Evolutionary conservation across 2,113 vertebrate genomes (phyloP), one percentile per base, ranked within the genome.

Genomic region (Parus major): DNA sequence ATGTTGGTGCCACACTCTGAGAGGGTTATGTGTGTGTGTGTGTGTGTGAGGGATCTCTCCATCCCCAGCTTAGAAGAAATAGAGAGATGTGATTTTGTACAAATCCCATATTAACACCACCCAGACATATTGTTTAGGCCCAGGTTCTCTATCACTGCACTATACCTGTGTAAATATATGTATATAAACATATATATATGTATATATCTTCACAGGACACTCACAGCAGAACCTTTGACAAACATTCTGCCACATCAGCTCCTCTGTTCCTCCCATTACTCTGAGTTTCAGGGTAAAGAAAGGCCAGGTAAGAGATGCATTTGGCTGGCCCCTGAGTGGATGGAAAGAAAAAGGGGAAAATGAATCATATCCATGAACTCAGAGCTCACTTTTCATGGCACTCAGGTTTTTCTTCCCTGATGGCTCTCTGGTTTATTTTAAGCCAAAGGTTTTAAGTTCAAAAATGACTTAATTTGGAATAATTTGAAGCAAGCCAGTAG

Each of bases 391-490:
- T 96, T 96, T 93, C 41, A 73, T 71, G 91, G 80, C 84, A 88
- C 35, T 80, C 79, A 68, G n/a, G 36, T 92, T 95, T 88, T 91
- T 90, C 90, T 92, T 90, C 69, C 83, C 87, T 75, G 50, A 93
- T 80, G 95, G 77, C 71, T 95, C 50, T 92, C 92, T 95, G 93
- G 87, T 96, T 95, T 94, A 90, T 96, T 95, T 96, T 95, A 96
- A 96, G 84, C 68, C 14, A 59, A 88, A 90, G 82, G 85, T 81
- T 95, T 95, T 93, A 88, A 96, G 92, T 95, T 95, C 71, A 97
- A 90, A 93, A 90, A 93, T 96, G 79, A 96, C 90, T 93, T 95
- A 93, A 96, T 96, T 94, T 95, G 94, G 94, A 95, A 95, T 90
- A 96, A 96, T 93, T 94, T 94, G 85, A 97, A 93, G 87, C 75